Base-by-base conservation (phyloP, 2,797 vertebrate species). In the Mormyrops attenuatus region DNA sequence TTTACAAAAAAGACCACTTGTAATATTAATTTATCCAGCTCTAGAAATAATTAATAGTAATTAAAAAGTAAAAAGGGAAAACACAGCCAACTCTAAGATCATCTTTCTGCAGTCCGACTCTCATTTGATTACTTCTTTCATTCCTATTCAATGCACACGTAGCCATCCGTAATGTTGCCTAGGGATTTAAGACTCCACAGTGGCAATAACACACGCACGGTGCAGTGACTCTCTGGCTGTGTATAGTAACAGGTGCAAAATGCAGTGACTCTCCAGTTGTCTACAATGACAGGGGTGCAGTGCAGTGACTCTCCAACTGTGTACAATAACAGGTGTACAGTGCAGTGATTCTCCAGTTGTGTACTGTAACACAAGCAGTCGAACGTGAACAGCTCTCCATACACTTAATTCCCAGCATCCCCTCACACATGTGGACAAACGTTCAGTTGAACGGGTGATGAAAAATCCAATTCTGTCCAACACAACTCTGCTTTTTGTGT, bases 1-100 rank as follows among this genome's bases (percentile, higher is more conserved):
- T 57, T 87, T 55, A 34, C 84, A 85, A 50, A 34, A 20, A 57
- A 88, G 26, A 86, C 6, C n/a, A 53, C 53, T 53, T 38, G 15
- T 50, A 55, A 57, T 87, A 87, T 87, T 87, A 2, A 87, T 87
- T 55, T 30, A 15, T 57, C 85, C 85, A 22, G 66, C 63, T 55
- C 26, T n/a, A 88, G 49, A 73, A 55, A 86, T 50, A 88, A 57
- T 57, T 87, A 57, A 66, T 13, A 80, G 13, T 49, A 87, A 87
- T 87, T 87, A 87, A 57, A 38, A 55, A 57, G 52, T 57, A 57
- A 57, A 87, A 55, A 17, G 26, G 20, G n/a, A 47, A 15, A 52
- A 55, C 13, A n/a, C 49, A 26, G 52, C 13, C 6, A 1, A 34
- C 1, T 53, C 11, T 52, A 55, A 53, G 41, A 82, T 20, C 26